Conservation (phyloP, 1,140 invertebrate genomes). For the Rhynchophorus ferrugineus region DNA sequence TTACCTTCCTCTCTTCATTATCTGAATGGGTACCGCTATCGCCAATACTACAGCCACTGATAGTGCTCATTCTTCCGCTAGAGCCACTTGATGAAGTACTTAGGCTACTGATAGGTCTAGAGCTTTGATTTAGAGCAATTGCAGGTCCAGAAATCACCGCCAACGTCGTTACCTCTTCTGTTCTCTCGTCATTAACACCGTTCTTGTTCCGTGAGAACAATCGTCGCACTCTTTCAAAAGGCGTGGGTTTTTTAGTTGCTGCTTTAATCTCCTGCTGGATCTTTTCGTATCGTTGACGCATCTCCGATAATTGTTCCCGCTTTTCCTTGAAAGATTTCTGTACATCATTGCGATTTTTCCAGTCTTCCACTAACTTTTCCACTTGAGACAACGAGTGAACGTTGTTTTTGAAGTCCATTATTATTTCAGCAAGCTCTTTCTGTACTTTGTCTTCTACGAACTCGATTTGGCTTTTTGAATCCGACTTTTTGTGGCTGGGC, state of each 20-base stretch:
- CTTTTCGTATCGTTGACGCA: conserved; percentile 72
- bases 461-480: conserved; percentile 9
- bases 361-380: conserved; percentile 74
- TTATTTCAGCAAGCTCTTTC: conserved; percentile 76
- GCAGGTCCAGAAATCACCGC: conserved; percentile 22
- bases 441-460: conserved; percentile 47
- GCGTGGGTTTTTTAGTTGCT: conserved; percentile 60
- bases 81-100: conserved; percentile 68
- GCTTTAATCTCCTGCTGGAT: conserved; percentile 68
- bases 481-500: conserved; percentile 1
- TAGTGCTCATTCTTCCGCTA: conserved; percentile 66
- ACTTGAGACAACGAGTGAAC: conserved; percentile 77
- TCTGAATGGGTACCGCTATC: conserved; percentile 81
- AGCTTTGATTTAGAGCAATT: conserved; percentile 18
- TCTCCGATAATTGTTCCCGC: conserved; percentile 68
- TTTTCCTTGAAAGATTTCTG: conserved; percentile 79
- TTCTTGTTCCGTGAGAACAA: conserved; percentile 52
- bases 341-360: conserved; percentile 77
- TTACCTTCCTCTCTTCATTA: conserved; percentile 65
- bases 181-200: conserved; percentile 9
- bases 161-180: conserved; percentile 13
- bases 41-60: conserved; percentile 67
- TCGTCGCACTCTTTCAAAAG: conserved; percentile 69
- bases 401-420: conserved; percentile 84
- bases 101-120: conserved; percentile 61